These are phyloP conservation scores for Dinocampus coccinellae DNA, from an alignment of 2,888 invertebrate genomes.

Conservation along the genomic window DNA sequence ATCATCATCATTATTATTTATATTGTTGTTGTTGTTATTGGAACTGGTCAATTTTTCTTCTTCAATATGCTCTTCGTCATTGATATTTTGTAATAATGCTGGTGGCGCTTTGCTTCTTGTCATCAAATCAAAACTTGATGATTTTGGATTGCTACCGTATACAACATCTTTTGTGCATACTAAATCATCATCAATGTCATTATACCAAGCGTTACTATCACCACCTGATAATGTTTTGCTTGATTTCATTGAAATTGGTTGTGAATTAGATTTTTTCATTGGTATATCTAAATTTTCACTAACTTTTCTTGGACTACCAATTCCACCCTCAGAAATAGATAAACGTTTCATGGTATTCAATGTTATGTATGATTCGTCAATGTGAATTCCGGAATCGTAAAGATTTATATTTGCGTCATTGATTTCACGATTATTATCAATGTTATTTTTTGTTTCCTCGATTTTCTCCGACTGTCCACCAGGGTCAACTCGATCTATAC, in stretches of 20 bases:
- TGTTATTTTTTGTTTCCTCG: conserved; percentile 36
- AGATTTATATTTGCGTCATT: conserved; percentile 35
- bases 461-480: conserved; percentile 71
- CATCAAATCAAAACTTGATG: conserved; percentile 53
- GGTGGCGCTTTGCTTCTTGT: conserved; percentile 43
- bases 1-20: no score
- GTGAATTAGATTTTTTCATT: conserved; percentile 47
- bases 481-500: conserved; percentile 81
- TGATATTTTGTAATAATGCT: conserved; percentile 20
- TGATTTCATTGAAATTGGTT: conserved; percentile 49
- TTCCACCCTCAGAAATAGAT: conserved; percentile 39
- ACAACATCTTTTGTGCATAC: conserved; percentile 48
- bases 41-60: conserved; percentile 53
- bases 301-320: conserved; percentile 54
- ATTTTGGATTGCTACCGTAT: conserved; percentile 57
- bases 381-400: conserved; percentile 57
- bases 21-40: conserved; percentile 2
- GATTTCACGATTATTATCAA: conserved; percentile 32
- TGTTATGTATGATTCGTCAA: conserved; percentile 50
- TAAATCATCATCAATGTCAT: conserved; percentile 44
- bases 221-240: conserved; percentile 42
- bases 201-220: conserved; percentile 51
- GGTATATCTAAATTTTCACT: conserved; percentile 60
- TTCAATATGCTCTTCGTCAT: conserved; percentile 49
- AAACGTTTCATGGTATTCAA: conserved; percentile 41